Base-by-base conservation (phyloP, 2,888 invertebrate genomes). In the Zygothrica quintamaculata region DNA sequence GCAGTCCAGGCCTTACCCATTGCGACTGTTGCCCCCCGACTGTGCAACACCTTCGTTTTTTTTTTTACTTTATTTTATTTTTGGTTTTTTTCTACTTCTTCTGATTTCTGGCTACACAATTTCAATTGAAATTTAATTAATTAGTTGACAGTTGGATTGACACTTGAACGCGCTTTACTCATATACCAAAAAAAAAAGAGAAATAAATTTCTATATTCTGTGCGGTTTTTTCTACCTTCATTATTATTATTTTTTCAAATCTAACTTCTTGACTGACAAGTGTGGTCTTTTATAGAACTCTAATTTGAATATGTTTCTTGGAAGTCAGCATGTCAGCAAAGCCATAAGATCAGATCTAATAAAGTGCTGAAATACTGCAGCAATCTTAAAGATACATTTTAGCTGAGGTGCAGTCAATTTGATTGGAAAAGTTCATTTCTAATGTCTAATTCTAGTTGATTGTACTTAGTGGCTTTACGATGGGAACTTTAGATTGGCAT, bases 61-160 rank as follows among this genome's bases (percentile, higher is more conserved):
- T 47, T 40, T 12, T 22, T 25, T 12, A 22, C 18, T 22, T 31
- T 13, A 15, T 33, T 39, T 26, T 43, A n/a, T 25, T 16, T 37
- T 9, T 48, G n/a, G 13, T 12, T 44, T 43, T 26, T 57, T 62
- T 48, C 53, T 60, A 22, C 42, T 29, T 36, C 58, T 64, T 57
- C 39, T 44, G 65, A 62, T 75, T 72, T 86, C 70, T 74, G 76
- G 72, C 68, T 75, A 75, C 87, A 87, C 80, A 89, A 87, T 82
- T 89, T 89, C 89, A 89, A 89, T 89, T 89, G 89, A 89, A 89
- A 88, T 89, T 89, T 89, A 89, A 89, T 89, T 89, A 89, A 89
- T 89, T 89, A 89, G 89, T 86, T 88, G 89, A 89, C 89, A 89
- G 89, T 84, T 74, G 84, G 88, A 88, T 87, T 88, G 89, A 88